Conservation (phyloP, 2,888 invertebrate species). For the Macrosiphum euphorbiae region DNA sequence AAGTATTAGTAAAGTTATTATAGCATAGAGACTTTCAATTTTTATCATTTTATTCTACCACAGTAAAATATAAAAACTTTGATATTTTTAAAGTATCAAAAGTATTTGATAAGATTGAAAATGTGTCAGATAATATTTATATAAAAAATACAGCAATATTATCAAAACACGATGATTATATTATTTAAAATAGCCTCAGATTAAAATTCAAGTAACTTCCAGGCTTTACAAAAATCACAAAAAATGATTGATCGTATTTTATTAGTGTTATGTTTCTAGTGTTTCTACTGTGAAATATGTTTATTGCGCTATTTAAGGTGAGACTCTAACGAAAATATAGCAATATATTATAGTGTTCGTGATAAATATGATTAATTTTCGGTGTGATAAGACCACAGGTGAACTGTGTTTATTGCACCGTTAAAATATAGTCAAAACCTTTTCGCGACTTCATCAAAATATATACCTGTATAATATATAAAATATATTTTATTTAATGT, state of each 20-base stretch:
- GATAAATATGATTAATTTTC: slow-evolving; percentile 27
- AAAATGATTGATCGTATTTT: slow-evolving; percentile 24
- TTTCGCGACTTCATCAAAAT: background rate
- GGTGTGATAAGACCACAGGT: background rate
- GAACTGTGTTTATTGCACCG: background rate
- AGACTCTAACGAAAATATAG: background rate
- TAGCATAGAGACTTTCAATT: background rate
- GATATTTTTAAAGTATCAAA: background rate
- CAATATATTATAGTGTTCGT: slow-evolving; percentile 3
- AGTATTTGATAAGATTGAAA: background rate
- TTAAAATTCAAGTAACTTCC: background rate
- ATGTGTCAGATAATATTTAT: slow-evolving; percentile 9
- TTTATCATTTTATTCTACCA: background rate
- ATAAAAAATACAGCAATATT: background rate
- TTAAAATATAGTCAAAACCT: slow-evolving; percentile 6
- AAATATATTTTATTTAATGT: background rate
- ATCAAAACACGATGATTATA: background rate
- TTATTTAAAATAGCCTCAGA: background rate
- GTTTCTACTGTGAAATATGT: background rate
- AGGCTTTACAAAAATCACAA: background rate
- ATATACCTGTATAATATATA: background rate
- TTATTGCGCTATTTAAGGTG: background rate
- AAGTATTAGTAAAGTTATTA: background rate
- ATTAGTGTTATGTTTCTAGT: background rate
- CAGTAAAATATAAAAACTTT: background rate